Base-by-base conservation (phyloP, 2,888 invertebrate genomes). In the Choristoneura rosaceana region DNA sequence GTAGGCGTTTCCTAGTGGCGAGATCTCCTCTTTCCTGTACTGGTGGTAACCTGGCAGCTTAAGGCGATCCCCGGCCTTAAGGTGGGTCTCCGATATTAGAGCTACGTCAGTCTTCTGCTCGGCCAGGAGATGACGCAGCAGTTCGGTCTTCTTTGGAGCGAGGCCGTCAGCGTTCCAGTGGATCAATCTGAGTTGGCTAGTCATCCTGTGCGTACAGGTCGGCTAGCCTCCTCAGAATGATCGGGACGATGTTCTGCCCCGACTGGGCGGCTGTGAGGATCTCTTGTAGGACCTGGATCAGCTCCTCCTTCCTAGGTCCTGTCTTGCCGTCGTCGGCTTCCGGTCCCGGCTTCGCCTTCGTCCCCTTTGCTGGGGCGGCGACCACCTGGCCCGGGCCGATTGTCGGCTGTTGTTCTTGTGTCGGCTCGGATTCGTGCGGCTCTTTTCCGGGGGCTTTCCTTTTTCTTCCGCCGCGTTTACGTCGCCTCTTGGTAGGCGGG, bases 21-120 rank as follows among this genome's bases (percentile, higher is more conserved):
- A 17, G n/a, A 10, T 47, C 8, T 58, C 68, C 12, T 68, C 68
- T 12, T 60, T 43, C 4, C 68, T 5, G 68, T 68, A 68, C 1
- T 8, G 33, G 45, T 14, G 10, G 33, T 59, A 68, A 3, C 45
- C 59, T 17, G 60, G 33, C 14, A 25, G 47, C 14, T 45, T 58
- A 8, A 58, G 34, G 14, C 10, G 17, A 14, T 17, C 34, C 12
- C 3, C 17, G 1, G 59, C 25, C 17, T 33, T 17, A 14, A 68
- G 68, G 5, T 41, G 38, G 25, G 68, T 59, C 15, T 68, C 68
- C 0, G 55, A 38, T 4, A 67, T n/a, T 12, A 67, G 59, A 3
- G 14, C 43, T 4, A 67, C 43, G 59, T 67, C 33, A 9, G 58
- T 17, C 34, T 58, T 55, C 41, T 67, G 41, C 17, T 45, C 45